Evolutionary conservation across 2,888 invertebrate species (phyloP), one percentile per base, ranked within the genome.

Genomic region (Pseudanteris insignis): DNA sequence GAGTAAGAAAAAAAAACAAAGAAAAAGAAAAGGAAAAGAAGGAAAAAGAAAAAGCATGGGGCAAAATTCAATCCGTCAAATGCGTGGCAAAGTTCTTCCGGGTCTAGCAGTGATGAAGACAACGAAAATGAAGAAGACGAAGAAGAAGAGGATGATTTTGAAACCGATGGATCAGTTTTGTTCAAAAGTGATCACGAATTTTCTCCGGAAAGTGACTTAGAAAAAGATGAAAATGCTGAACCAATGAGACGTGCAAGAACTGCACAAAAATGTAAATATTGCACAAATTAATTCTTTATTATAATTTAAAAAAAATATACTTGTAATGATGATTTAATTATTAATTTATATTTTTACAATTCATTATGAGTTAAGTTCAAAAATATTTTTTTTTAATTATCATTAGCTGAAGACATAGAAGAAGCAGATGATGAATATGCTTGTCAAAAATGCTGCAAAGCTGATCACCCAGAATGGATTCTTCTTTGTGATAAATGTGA

Each of bases 381-480:
- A n/a, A n/a, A n/a, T n/a, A n/a, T n/a, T n/a, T n/a, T n/a, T 12
- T 29, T 9, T 37, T 36, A 9, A n/a, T n/a, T n/a, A n/a, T n/a
- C n/a, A n/a, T n/a, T 21, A 51, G 55, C 48, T 15, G 50, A 44
- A 43, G 77, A 79, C 37, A 73, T 75, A 8, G 78, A 79, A 66
- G 75, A 76, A 64, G 77, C 74, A 2, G 75, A 75, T 0, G 87
- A 87, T 64, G 90, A 90, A 57, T 92, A 91, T 11, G 89, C 90
- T 10, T 99, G 98, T 80, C 88, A 89, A 73, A 91, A 91, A 67
- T 99, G 98, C 80, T 88, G 89, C 8, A 92, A 94, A 81, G 88
- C 88, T 0, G 93, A 95, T 79, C 94, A 96, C 80, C 96, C 97
- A 0, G 96, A 98, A 81, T 96, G 95, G 95, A 95, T 99, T 72